phyloP scores from a whole-genome alignment of 2,113 vertebrate genomes.

The Malaclemys terrapin region DNA sequence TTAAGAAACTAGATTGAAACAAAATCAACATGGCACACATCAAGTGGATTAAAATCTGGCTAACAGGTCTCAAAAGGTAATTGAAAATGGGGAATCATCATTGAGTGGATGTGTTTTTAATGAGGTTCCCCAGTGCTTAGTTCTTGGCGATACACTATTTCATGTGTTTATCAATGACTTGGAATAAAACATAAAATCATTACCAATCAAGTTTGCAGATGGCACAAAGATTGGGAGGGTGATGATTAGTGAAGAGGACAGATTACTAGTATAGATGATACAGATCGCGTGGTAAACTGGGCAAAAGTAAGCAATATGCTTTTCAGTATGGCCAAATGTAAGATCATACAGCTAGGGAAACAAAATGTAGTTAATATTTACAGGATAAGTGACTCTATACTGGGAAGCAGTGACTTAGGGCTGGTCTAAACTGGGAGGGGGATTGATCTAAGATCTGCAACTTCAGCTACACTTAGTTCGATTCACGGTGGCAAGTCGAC shows the following conservation, averaged over 20 bases:
- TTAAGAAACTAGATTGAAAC: neutral
- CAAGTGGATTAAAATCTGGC: neutral
- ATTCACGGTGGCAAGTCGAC: too few relatives aligned
- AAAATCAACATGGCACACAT: neutral
- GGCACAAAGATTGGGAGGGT: neutral
- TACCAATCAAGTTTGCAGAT: neutral
- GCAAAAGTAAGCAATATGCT: neutral
- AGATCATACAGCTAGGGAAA: neutral
- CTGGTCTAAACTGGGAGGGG: too few relatives aligned
- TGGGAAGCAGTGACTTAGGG: neutral
- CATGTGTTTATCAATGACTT: neutral
- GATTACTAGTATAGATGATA: neutral
- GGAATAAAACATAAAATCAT: neutral
- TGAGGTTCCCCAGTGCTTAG: neutral
- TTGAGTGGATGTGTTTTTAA: neutral
- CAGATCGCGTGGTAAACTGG: neutral
- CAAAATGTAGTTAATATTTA: neutral
- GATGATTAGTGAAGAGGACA: neutral
- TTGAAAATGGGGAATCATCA: neutral
- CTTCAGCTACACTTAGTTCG: too few relatives aligned
- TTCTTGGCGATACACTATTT: neutral
- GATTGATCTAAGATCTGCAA: too few relatives aligned
- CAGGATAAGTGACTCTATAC: neutral
- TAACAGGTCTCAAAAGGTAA: neutral
- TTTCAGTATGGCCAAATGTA: neutral